phyloP scores from a whole-genome alignment of 30 jellyfish, hydroid and myxozoan genomes.

The Aurelia sp. region DNA sequence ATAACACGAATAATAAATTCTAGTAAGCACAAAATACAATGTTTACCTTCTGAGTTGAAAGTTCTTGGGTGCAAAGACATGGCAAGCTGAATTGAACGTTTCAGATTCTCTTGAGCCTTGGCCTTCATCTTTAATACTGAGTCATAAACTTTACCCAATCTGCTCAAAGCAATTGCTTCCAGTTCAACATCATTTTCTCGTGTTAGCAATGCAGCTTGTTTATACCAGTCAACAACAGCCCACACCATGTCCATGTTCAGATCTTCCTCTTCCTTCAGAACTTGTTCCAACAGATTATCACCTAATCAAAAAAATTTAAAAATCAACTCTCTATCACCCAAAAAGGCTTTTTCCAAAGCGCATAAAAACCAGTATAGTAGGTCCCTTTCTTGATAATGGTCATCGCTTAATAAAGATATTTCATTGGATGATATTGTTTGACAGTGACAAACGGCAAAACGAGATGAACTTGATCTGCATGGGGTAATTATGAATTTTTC shows the following conservation, averaged over 20 bases:
- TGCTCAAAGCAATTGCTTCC: slow-evolving; percentile 85
- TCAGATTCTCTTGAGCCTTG: slow-evolving; percentile 60
- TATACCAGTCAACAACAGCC: slow-evolving; percentile 71
- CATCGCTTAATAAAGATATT: no score
- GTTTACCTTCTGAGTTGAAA: slow-evolving; percentile 30
- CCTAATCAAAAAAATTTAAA: not conserved
- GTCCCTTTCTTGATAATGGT: no score
- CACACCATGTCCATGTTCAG: slow-evolving; percentile 62
- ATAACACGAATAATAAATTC: not conserved
- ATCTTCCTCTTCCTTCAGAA: not conserved
- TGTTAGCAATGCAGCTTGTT: slow-evolving; percentile 74
- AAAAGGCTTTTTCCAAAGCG: no score
- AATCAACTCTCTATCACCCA: not conserved
- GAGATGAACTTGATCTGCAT: no score
- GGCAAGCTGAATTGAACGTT: slow-evolving; percentile 60
- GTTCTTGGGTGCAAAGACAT: slow-evolving; percentile 74
- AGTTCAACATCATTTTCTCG: slow-evolving; percentile 73
- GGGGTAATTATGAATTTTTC: no score
- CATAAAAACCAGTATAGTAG: no score
- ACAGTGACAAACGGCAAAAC: no score
- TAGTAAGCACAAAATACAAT: not conserved
- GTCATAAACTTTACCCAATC: slow-evolving; percentile 68
- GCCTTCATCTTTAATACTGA: slow-evolving; percentile 42
- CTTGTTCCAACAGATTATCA: slow-evolving; percentile 28
- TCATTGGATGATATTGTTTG: no score